Evolutionary conservation across 2,888 invertebrate genomes (phyloP).

Genomic region (Dasysyrphus albostriatus): DNA sequence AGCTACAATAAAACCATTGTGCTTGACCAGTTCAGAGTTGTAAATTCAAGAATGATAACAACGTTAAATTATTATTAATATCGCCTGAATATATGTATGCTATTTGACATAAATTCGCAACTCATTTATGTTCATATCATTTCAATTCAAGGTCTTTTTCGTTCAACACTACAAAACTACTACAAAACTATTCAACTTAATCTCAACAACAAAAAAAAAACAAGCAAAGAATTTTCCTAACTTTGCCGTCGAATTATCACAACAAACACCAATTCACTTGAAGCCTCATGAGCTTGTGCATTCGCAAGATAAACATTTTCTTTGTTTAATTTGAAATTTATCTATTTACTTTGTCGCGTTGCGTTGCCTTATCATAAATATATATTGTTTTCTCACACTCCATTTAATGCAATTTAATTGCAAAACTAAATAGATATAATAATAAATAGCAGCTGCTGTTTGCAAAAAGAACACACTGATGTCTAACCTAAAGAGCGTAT

Average conservation of each 20-base stretch:
- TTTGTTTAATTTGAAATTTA: conserved; percentile 42
- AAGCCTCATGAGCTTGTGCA: conserved; percentile 21
- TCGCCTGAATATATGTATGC: no score
- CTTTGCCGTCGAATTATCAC: conserved; percentile 5
- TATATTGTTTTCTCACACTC: conserved; percentile 27
- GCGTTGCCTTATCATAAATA: conserved; percentile 39
- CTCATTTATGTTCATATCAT: not conserved
- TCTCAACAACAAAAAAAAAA: not conserved
- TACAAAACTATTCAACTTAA: not conserved
- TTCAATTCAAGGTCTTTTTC: conserved; percentile 6
- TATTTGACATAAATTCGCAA: not conserved
- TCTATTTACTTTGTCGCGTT: conserved; percentile 24
- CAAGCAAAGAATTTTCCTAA: not conserved
- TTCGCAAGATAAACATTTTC: conserved; percentile 51
- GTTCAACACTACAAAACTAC: not conserved
- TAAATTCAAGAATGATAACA: no score
- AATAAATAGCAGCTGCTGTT: not conserved
- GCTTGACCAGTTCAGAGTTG: no score
- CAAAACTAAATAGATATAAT: conserved; percentile 18
- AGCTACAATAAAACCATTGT: no score
- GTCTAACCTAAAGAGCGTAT: conserved; percentile 6
- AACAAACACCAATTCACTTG: not conserved
- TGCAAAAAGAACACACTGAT: not conserved
- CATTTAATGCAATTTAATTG: conserved; percentile 14
- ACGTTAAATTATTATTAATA: not conserved